These are phyloP conservation scores for Pipistrellus pipistrellus DNA, from an alignment of 2,797 vertebrate species.

Conservation along the genomic window DNA sequence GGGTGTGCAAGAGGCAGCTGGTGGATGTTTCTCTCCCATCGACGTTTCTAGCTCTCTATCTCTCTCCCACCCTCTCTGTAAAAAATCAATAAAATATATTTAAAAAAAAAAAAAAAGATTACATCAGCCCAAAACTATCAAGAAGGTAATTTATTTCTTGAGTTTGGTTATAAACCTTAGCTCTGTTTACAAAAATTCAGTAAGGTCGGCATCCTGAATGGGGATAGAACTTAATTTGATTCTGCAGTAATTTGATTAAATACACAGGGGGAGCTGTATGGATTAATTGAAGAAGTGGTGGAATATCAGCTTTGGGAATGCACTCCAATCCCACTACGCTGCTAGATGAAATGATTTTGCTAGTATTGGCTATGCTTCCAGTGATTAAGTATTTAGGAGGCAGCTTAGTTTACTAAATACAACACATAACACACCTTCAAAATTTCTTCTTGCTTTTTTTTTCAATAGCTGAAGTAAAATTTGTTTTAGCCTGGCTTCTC, in stretches of 20 bases:
- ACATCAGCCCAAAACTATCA: background rate
- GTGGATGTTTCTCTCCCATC: no score
- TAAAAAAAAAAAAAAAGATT: background rate
- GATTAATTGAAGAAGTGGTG: constrained; percentile 71
- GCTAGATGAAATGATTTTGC: constrained; percentile 62
- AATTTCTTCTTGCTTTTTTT: constrained; percentile 39
- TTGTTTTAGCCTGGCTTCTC: constrained; percentile 57
- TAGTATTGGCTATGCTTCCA: constrained; percentile 57
- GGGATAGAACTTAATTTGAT: constrained; percentile 75
- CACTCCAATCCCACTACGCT: constrained; percentile 37
- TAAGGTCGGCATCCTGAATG: constrained; percentile 8
- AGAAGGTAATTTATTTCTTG: constrained; percentile 1
- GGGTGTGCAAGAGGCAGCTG: no score
- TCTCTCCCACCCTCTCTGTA: no score
- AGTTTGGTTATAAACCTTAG: constrained; percentile 30
- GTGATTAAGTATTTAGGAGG: constrained; percentile 71
- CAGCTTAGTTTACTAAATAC: constrained; percentile 71
- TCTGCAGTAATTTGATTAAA: constrained; percentile 70
- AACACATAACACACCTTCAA: constrained; percentile 71
- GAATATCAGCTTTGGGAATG: constrained; percentile 71
- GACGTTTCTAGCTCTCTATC: no score
- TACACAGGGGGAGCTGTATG: constrained; percentile 66
- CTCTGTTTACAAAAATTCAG: constrained; percentile 61
- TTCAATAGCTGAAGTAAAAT: constrained; percentile 8
- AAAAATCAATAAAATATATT: no score